Conservation (phyloP, 2,797 vertebrate species). For the Sebastes oblongus region DNA sequence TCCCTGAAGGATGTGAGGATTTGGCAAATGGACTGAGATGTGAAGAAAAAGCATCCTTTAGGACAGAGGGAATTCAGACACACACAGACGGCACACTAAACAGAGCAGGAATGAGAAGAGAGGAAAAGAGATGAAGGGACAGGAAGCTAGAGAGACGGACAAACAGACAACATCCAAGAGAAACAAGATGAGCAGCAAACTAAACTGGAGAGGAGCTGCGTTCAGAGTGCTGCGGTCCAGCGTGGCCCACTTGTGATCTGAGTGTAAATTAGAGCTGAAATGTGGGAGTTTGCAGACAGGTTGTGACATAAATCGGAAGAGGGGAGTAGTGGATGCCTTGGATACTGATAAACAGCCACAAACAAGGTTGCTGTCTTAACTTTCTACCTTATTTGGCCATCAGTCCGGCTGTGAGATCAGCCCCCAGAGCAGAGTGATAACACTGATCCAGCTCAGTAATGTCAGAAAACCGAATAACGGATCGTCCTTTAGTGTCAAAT, state of each 20-base stretch:
- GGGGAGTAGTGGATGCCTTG: constrained; percentile 41
- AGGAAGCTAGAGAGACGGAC: constrained; percentile 62
- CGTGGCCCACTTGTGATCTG: constrained; percentile 40
- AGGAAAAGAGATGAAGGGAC: constrained; percentile 52
- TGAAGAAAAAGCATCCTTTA: constrained; percentile 74
- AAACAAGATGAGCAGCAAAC: constrained; percentile 42
- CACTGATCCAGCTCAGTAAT: constrained; percentile 3
- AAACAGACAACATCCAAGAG: constrained; percentile 56
- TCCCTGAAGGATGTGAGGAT: constrained; percentile 80
- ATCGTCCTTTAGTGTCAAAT: constrained; percentile 5
- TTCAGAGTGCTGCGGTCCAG: constrained; percentile 37
- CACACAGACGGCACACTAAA: constrained; percentile 56
- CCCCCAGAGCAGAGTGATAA: constrained; percentile 19
- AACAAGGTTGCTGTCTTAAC: constrained; percentile 62
- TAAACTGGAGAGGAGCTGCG: constrained; percentile 10
- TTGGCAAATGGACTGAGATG: constrained; percentile 75
- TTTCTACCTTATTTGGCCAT: constrained; percentile 78
- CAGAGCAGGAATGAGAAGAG: constrained; percentile 42
- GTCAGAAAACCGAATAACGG: constrained; percentile 6
- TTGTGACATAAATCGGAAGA: constrained; percentile 56
- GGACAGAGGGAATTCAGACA: constrained; percentile 60
- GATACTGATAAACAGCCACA: constrained; percentile 78
- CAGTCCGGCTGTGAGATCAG: constrained; percentile 38
- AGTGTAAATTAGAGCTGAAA: constrained; percentile 48
- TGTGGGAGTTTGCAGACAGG: constrained; percentile 59